Evolutionary conservation across 2,113 vertebrate genomes (phyloP).

Genomic region (Leucopsar rothschildi): DNA sequence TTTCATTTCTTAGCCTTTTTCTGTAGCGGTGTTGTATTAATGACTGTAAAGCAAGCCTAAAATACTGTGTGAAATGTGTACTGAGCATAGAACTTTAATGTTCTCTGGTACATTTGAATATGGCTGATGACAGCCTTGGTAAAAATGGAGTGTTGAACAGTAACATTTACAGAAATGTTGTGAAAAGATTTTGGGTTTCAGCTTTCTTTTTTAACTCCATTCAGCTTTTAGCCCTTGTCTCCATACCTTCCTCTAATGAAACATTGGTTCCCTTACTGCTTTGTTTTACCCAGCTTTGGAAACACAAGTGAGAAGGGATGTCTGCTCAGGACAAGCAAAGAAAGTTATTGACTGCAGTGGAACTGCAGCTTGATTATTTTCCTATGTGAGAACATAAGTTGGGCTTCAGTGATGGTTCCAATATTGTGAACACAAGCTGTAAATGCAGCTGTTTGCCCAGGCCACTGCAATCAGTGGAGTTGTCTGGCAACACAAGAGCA

Average conservation of each 20-base stretch:
- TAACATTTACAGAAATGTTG: background rate
- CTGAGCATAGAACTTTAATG: background rate
- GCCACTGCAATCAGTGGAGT: background rate
- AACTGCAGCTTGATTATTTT: background rate
- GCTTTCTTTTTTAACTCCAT: background rate
- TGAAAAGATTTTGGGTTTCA: background rate
- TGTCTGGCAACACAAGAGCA: background rate
- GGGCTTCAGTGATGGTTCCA: background rate
- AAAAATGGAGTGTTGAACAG: background rate
- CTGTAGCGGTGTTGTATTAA: background rate
- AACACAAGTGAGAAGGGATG: background rate
- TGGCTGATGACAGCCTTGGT: background rate
- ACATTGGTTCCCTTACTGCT: background rate
- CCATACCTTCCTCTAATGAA: background rate
- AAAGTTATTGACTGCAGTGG: background rate
- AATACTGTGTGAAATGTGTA: background rate
- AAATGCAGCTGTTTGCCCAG: background rate
- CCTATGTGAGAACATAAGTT: background rate
- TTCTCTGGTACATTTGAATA: background rate
- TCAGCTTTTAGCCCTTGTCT: background rate
- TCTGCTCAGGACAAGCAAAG: background rate
- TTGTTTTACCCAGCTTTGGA: background rate
- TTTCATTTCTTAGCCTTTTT: background rate
- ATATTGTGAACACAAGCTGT: background rate
- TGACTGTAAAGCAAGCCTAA: background rate